These are phyloP conservation scores for Blennius ocellaris DNA, from an alignment of 2,113 vertebrate genomes.

Conservation along the genomic window DNA sequence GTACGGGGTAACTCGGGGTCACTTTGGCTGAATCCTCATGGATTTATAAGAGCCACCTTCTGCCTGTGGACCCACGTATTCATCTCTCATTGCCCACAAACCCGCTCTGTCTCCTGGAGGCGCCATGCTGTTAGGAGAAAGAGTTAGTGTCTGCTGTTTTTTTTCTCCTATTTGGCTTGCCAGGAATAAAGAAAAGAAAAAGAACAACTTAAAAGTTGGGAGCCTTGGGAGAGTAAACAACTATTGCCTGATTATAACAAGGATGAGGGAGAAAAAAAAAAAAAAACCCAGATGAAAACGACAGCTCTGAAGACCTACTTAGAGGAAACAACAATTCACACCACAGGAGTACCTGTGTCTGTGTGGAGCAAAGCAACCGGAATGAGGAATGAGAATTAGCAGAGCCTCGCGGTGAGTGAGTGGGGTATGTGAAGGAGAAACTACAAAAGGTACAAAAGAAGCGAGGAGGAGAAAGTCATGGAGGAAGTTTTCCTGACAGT, in stretches of 20 bases:
- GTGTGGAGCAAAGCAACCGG: constrained; percentile 30
- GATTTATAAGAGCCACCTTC: constrained; percentile 68
- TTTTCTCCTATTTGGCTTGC: constrained; percentile 52
- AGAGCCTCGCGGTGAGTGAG: constrained; percentile 23
- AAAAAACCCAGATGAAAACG: constrained; percentile 29
- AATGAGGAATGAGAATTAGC: constrained; percentile 64
- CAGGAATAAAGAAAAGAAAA: constrained; percentile 15
- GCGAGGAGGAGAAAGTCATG: neutral
- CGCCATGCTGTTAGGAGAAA: constrained; percentile 57
- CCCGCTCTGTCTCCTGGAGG: constrained; percentile 43
- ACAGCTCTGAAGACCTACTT: constrained; percentile 56
- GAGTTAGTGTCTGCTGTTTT: constrained; percentile 38
- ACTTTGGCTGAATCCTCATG: constrained; percentile 38
- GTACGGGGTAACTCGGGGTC: constrained; percentile 32
- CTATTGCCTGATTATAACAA: constrained; percentile 56
- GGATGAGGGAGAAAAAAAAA: constrained; percentile 14
- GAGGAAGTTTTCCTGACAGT: neutral
- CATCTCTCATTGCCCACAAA: constrained; percentile 60
- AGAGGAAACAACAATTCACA: constrained; percentile 61
- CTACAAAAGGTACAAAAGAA: constrained; percentile 30
- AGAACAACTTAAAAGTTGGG: constrained; percentile 44
- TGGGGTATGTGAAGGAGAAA: constrained; percentile 21
- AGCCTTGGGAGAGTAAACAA: constrained; percentile 64
- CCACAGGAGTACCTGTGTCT: constrained; percentile 41
- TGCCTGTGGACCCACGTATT: constrained; percentile 54